These are phyloP conservation scores for Bombus picipes DNA, from an alignment of 1,140 invertebrate species.

Conservation along the genomic window DNA sequence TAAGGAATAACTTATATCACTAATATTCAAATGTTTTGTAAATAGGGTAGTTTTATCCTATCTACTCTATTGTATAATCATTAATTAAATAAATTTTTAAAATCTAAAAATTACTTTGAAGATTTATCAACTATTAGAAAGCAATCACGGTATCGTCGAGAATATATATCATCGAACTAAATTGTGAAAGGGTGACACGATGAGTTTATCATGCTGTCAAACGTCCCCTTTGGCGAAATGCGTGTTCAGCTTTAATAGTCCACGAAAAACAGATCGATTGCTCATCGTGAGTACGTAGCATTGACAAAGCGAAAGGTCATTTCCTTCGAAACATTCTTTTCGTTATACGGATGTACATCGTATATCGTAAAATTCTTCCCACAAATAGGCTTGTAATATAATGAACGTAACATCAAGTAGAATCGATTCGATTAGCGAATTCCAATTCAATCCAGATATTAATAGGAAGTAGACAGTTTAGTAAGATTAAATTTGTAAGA, in stretches of 20 bases:
- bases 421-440: neutral
- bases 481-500: neutral
- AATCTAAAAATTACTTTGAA: neutral
- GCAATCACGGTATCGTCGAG: neutral
- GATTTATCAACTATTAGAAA: neutral
- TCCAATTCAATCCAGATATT: neutral
- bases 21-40: neutral
- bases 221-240: conserved; percentile 31
- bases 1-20: neutral
- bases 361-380: neutral
- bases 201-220: neutral
- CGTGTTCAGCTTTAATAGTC: conserved; percentile 64
- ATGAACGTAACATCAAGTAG: neutral
- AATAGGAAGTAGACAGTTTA: neutral
- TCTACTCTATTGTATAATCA: neutral
- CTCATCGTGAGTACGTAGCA: conserved; percentile 44
- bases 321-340: conserved; percentile 56
- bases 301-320: conserved; percentile 58
- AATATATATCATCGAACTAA: neutral
- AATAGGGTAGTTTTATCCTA: neutral
- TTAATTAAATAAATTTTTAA: no score
- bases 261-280: conserved; percentile 69
- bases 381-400: neutral
- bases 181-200: neutral
- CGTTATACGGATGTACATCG: neutral